These are phyloP conservation scores for Acanthiza pusilla DNA, from an alignment of 2,797 vertebrate species.

Conservation along the genomic window DNA sequence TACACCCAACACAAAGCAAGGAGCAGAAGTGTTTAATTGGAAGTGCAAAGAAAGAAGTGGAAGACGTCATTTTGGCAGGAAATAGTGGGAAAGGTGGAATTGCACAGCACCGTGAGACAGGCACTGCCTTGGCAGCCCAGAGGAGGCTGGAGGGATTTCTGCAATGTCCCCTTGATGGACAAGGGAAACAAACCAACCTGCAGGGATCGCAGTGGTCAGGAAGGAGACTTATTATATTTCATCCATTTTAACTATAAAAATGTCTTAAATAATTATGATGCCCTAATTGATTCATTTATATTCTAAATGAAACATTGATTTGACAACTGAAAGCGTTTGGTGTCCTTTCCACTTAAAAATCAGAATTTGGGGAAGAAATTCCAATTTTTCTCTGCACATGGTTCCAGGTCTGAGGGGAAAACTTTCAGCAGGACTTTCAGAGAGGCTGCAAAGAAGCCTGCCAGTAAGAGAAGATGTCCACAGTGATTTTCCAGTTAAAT, in stretches of 20 bases:
- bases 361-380: not conserved
- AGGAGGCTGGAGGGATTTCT: not conserved
- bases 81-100: not conserved
- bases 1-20: not conserved
- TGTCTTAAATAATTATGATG: not conserved
- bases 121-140: not conserved
- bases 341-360: not conserved
- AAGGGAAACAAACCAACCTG: not conserved
- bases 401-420: not conserved
- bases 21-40: not conserved
- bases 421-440: not conserved
- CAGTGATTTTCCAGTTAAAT: not conserved
- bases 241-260: not conserved
- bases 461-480: not conserved
- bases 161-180: not conserved
- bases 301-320: not conserved
- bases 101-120: not conserved
- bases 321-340: not conserved
- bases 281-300: not conserved
- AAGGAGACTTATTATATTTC: not conserved
- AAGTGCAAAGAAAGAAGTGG: not conserved
- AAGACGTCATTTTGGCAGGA: not conserved
- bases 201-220: not conserved
- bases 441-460: not conserved
- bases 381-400: rapidly evolving